Percentiles rank a stretch among this genome's conserved stretches.
phyloP scores from a whole-genome alignment of 2,888 invertebrate species.

The Julus scandinavius region DNA sequence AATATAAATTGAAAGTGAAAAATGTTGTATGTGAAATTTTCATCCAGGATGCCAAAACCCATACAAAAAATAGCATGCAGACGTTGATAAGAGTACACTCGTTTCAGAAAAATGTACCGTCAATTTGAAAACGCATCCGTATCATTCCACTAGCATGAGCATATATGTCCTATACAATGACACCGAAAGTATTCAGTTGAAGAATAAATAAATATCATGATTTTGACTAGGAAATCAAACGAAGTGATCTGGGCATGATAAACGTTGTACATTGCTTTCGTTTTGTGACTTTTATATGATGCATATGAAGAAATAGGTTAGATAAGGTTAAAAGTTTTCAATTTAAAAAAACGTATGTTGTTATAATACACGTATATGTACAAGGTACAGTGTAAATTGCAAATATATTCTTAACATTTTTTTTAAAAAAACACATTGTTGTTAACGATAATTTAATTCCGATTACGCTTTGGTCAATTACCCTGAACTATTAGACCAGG shows the following conservation, averaged over 20 bases:
- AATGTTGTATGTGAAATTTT: background rate
- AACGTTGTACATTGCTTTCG: too few relatives aligned
- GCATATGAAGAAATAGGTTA: too few relatives aligned
- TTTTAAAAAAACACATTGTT: too few relatives aligned
- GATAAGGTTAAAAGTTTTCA: too few relatives aligned
- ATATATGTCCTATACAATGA: background rate
- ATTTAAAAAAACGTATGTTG: too few relatives aligned
- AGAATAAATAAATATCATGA: background rate
- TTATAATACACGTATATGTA: too few relatives aligned
- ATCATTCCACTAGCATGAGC: background rate
- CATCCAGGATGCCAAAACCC: background rate
- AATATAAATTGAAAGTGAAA: background rate
- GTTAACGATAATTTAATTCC: too few relatives aligned
- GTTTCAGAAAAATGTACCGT: background rate
- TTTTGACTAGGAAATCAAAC: slow-evolving; percentile 22
- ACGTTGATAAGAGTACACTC: background rate
- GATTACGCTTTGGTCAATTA: too few relatives aligned
- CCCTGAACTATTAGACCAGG: too few relatives aligned
- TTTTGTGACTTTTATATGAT: too few relatives aligned
- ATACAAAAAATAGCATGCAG: background rate
- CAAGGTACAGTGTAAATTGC: too few relatives aligned
- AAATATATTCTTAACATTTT: too few relatives aligned
- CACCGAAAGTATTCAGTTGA: background rate
- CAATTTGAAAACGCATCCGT: background rate
- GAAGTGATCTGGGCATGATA: background rate